Base-by-base conservation (phyloP, 2,888 invertebrate genomes). In the Marasmarcha lunaedactyla region DNA sequence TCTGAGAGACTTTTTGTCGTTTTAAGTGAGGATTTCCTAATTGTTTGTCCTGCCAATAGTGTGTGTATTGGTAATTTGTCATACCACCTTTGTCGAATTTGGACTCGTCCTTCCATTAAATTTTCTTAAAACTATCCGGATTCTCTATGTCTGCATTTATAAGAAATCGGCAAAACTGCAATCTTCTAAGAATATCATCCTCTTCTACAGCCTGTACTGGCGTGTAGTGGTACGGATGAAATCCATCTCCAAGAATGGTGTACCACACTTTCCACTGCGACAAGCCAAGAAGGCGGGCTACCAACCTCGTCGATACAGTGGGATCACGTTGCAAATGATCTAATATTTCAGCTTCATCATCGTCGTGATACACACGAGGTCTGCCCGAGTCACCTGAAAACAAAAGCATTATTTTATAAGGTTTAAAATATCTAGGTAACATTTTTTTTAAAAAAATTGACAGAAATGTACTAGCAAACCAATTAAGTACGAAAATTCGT, bases 281-380 rank as follows among this genome's bases (percentile, higher is more conserved):
- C 11, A 38, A n/a, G 5, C 33, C 30, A 33, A 38, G 33, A 14
- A n/a, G 14, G 10, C 33, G 13, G n/a, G 38, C 38, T 12, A 38
- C 30, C 2, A 38, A n/a, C 6, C 25, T 30, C 15, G 33, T 38
- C 9, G 30, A 38, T 20, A 14, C 14, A n/a, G 30, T 38, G 2
- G 14, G 30, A 10, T 38, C 38, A 10, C 10, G 11, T 36, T 36
- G 6, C 4, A 30, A 30, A 30, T 30, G 4, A 30, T 48, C 35
- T 45, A 45, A 42, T 44, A 52, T 49, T 46, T 47, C 44, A 30
- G 30, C 30, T 30, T 30, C 30, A 11, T 30, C 30, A 30, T 30
- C 30, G 12, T 4, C 30, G 12, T 30, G 30, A 30, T 20, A 20
- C 30, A 30, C 30, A 30, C 30, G n/a, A 30, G 30, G 30, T 30